Evolutionary conservation across 2,888 invertebrate species (phyloP), one percentile per base, ranked within the genome.

Genomic region (Cerastis rubricosa): DNA sequence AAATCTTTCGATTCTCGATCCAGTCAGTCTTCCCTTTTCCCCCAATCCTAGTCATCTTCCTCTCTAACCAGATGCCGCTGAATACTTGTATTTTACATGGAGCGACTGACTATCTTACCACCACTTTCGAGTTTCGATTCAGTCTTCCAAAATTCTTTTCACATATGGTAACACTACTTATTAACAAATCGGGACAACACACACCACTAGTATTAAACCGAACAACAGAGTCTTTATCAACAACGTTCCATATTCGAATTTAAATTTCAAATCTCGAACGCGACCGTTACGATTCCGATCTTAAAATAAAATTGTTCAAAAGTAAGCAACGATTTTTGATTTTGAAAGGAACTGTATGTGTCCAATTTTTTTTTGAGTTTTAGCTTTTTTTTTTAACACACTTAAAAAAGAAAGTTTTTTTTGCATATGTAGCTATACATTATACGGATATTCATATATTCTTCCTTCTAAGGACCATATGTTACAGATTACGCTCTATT

Each of bases 251-350:
- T 71, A 83, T 83, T 81, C 82, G 74, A 87, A 88, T 89, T 88
- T 88, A 86, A 89, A 88, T 86, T 89, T 84, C 82, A 89, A 88
- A 89, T 85, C 77, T 51, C 71, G 75, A 80, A 63, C 77, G 49
- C 76, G 57, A 68, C 72, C 65, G 78, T 77, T 65, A 78, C 77
- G 81, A 85, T 85, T 85, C 72, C 71, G 71, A 80, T 88, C 81
- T 87, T 7, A 29, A 59, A 59, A 57, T 85, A 83, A 69, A 70
- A 35, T 35, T 54, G 76, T 78, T 40, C 45, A 80, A 81, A 76
- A 78, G 59, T 69, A 64, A 78, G 76, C 61, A 76, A 75, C 64
- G 67, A 75, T 69, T 81, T 83, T 83, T 74, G 66, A 83, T 88
- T 86, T 82, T 75, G 64, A 76, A 86, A 69, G 40, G 59, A 66